Base-by-base conservation (phyloP, 1,140 invertebrate genomes). In the Orius laevigatus region DNA sequence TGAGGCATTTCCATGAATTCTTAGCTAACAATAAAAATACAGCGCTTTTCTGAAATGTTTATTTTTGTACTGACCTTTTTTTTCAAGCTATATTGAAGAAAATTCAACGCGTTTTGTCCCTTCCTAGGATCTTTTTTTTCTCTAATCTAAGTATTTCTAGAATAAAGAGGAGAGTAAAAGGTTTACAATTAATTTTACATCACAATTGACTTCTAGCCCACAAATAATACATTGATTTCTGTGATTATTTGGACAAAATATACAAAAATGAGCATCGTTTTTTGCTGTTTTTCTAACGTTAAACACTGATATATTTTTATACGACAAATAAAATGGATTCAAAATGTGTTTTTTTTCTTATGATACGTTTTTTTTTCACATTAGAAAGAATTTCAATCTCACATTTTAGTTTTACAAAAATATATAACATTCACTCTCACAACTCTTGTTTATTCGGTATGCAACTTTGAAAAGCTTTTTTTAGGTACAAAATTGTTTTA, bases 171-270 rank as follows among this genome's bases (percentile, higher is more conserved):
- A 25, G 25, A 25, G 25, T 25, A 25, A 25, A 25, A 25, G 25
- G 25, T 25, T 25, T 25, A 25, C 25, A 25, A 25, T 25, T 25
- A 25, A 25, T 25, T 25, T 25, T 32, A 45, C 43, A 45, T 45
- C 43, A 45, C 43, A 45, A 45, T 45, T 45, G 43, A 45, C 43
- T 45, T 25, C 25, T 25, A 25, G 25, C 25, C 25, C 25, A 25
- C 25, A 25, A 25, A 25, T 25, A 25, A 25, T 25, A 25, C 25
- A 45, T 45, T 33, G 25, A 12, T 32, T 25, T 44, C n/a, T 14
- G 31, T 31, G 31, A 33, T 45, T 33, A 25, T 45, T 45, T 45
- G 43, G 43, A 45, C 43, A 32, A 33, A 45, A 45, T 45, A 45
- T 45, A 45, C 32, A 45, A 25, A 45, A 45, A 45, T 45, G 43